Evolutionary conservation across 2,797 vertebrate genomes (phyloP), one percentile per base, ranked within the genome.

Genomic region (Tragopan temminckii): DNA sequence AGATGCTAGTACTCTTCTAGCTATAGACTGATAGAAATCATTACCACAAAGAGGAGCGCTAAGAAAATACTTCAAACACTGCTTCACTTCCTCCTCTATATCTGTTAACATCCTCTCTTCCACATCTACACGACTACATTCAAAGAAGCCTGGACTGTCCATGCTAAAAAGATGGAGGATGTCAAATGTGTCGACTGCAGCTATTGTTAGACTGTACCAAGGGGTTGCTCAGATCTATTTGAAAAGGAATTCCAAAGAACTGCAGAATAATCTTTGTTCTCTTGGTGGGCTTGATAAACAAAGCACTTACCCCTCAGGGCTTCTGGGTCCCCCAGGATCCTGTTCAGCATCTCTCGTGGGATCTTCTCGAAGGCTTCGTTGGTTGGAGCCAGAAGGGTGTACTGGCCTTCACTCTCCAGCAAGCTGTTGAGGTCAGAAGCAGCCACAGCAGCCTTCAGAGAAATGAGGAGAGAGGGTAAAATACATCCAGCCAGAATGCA

Each of bases 361-460:
- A 99, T 99, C 97, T 99, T 99, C 94, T 98, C 97, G 8, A 99
- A 99, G 88, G 99, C 99, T 50, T 99, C 99, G 1, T 99, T 99
- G 89, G 99, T 99, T 0, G 99, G 99, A 72, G 99, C 99, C 76
- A 99, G 97, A 48, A 99, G 84, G 0, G 99, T 99, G 97, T 98
- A 99, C 77, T 99, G 98, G 15, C 99, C 99, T 0, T 99, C 98
- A 0, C 84, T 97, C 83, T 99, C 99, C 67, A 99, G 92, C 91
- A 99, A 57, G n/a, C 95, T 93, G 75, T 97, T 98, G 68, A 99
- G 98, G 42, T 99, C 98, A 1, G 99, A 98, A 0, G 99, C 99
- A 9, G 98, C 98, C 58, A 99, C 98, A 12, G 99, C 99, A 76
- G 98, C 97, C 99, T 99, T 92, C 9, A 81, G 85, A 50, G 53